phyloP scores from a whole-genome alignment of 2,797 vertebrate species.

The Odontamblyopus lacepedii region DNA sequence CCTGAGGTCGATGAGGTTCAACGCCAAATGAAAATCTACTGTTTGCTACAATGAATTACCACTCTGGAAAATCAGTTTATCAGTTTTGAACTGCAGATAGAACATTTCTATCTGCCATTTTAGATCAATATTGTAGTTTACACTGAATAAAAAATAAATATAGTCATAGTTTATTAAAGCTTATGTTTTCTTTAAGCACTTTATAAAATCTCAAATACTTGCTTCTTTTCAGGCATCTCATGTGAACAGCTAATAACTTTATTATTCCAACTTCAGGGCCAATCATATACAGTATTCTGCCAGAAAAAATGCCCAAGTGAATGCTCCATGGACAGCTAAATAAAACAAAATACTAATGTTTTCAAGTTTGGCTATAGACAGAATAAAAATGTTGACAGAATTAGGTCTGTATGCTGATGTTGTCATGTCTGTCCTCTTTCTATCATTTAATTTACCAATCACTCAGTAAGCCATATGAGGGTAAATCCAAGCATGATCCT shows the following conservation, averaged over 20 bases:
- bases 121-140: not conserved
- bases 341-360: conserved; percentile 42
- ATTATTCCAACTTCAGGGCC: not conserved
- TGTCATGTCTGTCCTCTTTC: conserved; percentile 64
- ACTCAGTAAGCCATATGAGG: conserved; percentile 37
- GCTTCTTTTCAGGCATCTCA: not conserved
- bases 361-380: conserved; percentile 34
- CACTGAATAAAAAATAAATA: not conserved
- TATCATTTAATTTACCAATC: conserved; percentile 61
- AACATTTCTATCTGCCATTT: not conserved
- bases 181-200: no score
- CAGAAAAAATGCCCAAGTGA: conserved; percentile 15
- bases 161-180: no score
- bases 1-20: no score
- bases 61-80: no score
- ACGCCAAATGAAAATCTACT: no score
- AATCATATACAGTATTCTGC: not conserved
- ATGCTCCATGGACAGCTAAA: conserved; percentile 40
- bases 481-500: conserved; percentile 38
- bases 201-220: no score
- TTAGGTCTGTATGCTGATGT: conserved; percentile 62
- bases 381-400: conserved; percentile 65
- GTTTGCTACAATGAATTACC: no score
- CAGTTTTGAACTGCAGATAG: no score
- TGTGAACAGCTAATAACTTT: not conserved